Conservation (phyloP, 2,797 vertebrate genomes). For the Nannoperca obscura region DNA sequence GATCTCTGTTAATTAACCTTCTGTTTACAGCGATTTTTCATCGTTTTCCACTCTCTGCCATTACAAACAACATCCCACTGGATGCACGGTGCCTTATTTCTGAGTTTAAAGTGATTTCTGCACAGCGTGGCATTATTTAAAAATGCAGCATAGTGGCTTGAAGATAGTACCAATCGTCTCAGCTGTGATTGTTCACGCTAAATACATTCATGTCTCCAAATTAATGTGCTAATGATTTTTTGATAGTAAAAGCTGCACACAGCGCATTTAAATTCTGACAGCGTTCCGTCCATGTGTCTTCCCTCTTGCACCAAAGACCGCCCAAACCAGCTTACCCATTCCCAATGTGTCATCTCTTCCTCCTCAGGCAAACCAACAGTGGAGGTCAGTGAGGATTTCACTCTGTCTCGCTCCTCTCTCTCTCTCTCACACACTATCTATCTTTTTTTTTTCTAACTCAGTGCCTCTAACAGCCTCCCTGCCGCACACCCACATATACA, state of each 20-base stretch:
- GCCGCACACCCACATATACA: conserved; percentile 35
- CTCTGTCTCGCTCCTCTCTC: conserved; percentile 20
- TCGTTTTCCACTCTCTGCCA: conserved; percentile 20
- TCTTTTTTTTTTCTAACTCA: conserved; percentile 16
- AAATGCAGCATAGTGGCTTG: conserved; percentile 14
- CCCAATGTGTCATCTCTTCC: conserved; percentile 67
- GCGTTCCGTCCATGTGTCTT: conserved; percentile 46
- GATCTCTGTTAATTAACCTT: conserved; percentile 6
- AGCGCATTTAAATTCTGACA: conserved; percentile 40
- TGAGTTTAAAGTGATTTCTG: conserved; percentile 24
- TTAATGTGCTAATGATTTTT: conserved; percentile 32
- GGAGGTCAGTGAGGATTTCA: conserved; percentile 68
- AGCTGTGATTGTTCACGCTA: conserved; percentile 28
- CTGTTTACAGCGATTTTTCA: conserved; percentile 12
- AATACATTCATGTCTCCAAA: conserved; percentile 40
- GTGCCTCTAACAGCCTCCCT: conserved; percentile 8
- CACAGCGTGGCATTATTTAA: conserved; percentile 22
- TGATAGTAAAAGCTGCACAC: conserved; percentile 34
- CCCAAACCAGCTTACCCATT: conserved; percentile 62
- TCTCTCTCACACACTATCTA: neutral
- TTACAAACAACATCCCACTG: conserved; percentile 10
- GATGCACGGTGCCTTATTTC: neutral
- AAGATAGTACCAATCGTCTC: conserved; percentile 1
- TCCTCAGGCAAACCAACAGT: conserved; percentile 66
- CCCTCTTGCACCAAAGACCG: conserved; percentile 44